These are phyloP conservation scores for Panthera leo DNA, from an alignment of 2,113 vertebrate genomes.

Conservation along the genomic window DNA sequence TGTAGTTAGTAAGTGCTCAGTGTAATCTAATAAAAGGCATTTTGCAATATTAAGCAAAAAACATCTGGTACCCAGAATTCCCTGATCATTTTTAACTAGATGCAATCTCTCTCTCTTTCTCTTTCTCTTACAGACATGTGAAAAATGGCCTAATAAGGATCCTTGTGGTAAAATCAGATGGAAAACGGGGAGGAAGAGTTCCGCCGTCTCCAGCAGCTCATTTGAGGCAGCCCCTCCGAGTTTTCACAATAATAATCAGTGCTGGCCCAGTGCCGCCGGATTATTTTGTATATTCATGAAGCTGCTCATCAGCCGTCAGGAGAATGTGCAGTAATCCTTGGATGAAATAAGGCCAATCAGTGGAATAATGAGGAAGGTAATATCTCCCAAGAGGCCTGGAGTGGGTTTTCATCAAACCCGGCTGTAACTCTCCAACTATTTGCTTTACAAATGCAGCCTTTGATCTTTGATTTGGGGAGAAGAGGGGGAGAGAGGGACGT, in stretches of 20 bases:
- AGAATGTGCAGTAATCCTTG: slow-evolving; percentile 94
- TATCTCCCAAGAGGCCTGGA: slow-evolving; percentile 92
- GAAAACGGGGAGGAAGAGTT: slow-evolving; percentile 87
- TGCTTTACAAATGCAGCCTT: slow-evolving; percentile 99
- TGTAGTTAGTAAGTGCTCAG: slow-evolving; percentile 91
- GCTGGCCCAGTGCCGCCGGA: slow-evolving; percentile 91
- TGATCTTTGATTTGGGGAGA: slow-evolving; percentile 98
- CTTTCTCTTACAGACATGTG: slow-evolving; percentile 88
- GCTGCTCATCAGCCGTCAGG: slow-evolving; percentile 92
- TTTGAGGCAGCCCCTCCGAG: slow-evolving; percentile 88
- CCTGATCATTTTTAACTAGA: slow-evolving; percentile 92
- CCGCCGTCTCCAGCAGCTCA: slow-evolving; percentile 87
- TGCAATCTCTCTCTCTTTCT: slow-evolving; percentile 87
- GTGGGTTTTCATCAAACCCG: slow-evolving; percentile 93
- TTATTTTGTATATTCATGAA: slow-evolving; percentile 95
- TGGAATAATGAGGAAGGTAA: slow-evolving; percentile 94
- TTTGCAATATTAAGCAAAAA: slow-evolving; percentile 93
- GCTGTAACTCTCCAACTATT: slow-evolving; percentile 96
- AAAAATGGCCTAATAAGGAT: slow-evolving; percentile 92
- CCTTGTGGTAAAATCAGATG: slow-evolving; percentile 90
- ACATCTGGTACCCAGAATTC: slow-evolving; percentile 94
- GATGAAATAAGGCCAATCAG: slow-evolving; percentile 95
- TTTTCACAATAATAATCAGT: slow-evolving; percentile 90
- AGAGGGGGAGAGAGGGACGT: slow-evolving; percentile 86
- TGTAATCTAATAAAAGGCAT: slow-evolving; percentile 93